Evolutionary conservation across 2,888 invertebrate genomes (phyloP).

Genomic region (Neoaliturus tenellus): DNA sequence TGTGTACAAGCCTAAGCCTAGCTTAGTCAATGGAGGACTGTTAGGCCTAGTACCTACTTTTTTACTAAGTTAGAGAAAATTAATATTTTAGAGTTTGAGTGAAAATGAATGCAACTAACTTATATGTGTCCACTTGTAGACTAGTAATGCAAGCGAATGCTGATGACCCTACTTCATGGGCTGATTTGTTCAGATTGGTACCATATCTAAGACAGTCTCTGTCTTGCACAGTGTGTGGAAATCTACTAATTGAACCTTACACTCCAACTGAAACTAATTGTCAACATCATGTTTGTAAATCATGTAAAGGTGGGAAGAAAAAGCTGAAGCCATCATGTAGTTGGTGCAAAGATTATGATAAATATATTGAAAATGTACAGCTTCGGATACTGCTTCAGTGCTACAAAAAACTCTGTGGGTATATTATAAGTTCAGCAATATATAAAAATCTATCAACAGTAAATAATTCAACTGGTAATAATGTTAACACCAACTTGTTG

Average conservation of each 20-base stretch:
- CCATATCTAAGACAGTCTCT: constrained; percentile 91
- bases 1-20: too few species aligned
- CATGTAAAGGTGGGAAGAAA: constrained; percentile 90
- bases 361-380: constrained; percentile 89
- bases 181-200: constrained; percentile 74
- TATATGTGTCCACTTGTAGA: constrained; percentile 89
- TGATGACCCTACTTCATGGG: constrained; percentile 74
- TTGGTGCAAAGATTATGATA: constrained; percentile 90
- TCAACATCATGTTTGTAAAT: constrained; percentile 92
- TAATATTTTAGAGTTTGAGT: background rate
- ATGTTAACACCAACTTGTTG: constrained; percentile 72
- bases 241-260: constrained; percentile 87
- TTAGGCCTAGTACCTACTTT: constrained; percentile 34
- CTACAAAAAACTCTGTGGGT: constrained; percentile 92
- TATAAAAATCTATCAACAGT: constrained; percentile 77
- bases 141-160: constrained; percentile 85
- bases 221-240: constrained; percentile 93
- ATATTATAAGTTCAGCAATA: constrained; percentile 84
- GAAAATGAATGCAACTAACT: constrained; percentile 86
- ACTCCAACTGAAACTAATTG: constrained; percentile 87
- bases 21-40: too few species aligned
- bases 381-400: constrained; percentile 89
- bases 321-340: constrained; percentile 89
- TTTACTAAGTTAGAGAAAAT: background rate
- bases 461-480: constrained; percentile 71